phyloP scores from a whole-genome alignment of 2,113 vertebrate genomes.

The Dicentrarchus labrax region DNA sequence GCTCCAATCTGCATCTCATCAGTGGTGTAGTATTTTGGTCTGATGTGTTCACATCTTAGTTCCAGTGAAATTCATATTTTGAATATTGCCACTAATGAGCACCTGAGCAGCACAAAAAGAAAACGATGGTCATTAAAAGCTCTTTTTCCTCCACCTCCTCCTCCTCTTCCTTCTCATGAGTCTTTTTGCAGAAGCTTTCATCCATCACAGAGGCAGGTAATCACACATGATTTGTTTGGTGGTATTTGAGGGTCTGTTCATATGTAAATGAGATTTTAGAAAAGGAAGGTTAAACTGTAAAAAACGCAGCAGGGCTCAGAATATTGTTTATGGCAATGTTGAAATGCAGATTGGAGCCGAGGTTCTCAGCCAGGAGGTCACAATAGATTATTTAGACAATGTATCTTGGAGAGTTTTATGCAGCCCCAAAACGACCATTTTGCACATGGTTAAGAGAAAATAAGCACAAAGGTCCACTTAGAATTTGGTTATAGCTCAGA shows the following conservation, averaged over 20 bases:
- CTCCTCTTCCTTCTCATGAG: neutral
- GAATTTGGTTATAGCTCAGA: neutral
- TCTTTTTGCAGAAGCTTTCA: slow-evolving; percentile 14
- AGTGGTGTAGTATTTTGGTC: neutral
- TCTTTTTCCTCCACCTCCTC: slow-evolving; percentile 22
- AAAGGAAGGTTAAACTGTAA: neutral
- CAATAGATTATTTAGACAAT: neutral
- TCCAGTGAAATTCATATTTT: slow-evolving; percentile 14
- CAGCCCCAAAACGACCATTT: neutral
- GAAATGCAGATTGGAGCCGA: neutral
- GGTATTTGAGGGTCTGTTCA: slow-evolving; percentile 38
- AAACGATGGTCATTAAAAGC: slow-evolving; percentile 39
- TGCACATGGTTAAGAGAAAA: neutral
- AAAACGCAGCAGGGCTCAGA: neutral
- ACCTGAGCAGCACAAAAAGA: neutral
- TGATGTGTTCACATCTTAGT: neutral
- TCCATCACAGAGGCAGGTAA: slow-evolving; percentile 34
- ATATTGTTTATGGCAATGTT: neutral
- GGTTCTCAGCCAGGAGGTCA: neutral
- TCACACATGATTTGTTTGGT: slow-evolving; percentile 44
- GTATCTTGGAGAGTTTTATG: neutral
- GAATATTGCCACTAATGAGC: slow-evolving; percentile 48
- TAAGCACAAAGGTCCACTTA: neutral
- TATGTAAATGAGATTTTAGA: slow-evolving; percentile 50
- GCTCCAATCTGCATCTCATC: slow-evolving; percentile 14